phyloP scores from a whole-genome alignment of 92 coral and sea anemone species.

The Epizoanthus fatuus region DNA sequence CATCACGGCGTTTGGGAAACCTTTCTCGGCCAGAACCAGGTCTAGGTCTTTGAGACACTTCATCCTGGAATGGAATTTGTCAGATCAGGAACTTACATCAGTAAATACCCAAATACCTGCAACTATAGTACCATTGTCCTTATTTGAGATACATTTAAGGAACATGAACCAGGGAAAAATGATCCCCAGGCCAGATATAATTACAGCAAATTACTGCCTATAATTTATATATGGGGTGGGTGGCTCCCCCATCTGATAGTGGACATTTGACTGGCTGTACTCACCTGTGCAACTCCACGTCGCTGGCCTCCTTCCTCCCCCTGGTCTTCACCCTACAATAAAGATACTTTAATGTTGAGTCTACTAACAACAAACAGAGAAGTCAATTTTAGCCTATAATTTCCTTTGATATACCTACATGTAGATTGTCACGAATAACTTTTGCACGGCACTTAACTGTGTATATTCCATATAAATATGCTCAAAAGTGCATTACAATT shows the following conservation, averaged over 20 bases:
- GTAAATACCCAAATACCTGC: not conserved
- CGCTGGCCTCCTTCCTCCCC: slow-evolving; percentile 37
- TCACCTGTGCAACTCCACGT: slow-evolving; percentile 36
- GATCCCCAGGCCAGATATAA: too few species aligned
- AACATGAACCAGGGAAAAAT: too few species aligned
- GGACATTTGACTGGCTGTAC: not conserved
- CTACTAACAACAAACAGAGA: not conserved
- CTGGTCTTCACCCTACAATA: slow-evolving; percentile 68
- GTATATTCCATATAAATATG: too few species aligned
- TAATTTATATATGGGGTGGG: too few species aligned
- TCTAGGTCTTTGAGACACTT: slow-evolving; percentile 53
- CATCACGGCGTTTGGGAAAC: slow-evolving; percentile 62
- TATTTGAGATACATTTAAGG: too few species aligned
- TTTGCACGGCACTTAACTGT: too few species aligned
- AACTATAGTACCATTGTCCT: too few species aligned
- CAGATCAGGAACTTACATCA: not conserved
- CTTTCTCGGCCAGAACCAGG: slow-evolving; percentile 68
- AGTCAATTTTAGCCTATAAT: too few species aligned
- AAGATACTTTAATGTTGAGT: not conserved
- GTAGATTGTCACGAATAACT: too few species aligned
- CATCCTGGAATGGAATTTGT: slow-evolving; percentile 45
- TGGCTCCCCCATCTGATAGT: not conserved
- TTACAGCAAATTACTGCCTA: too few species aligned
- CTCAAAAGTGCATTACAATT: too few species aligned
- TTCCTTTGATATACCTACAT: too few species aligned